Base-by-base conservation (phyloP, 1,140 invertebrate genomes). In the Portunus trituberculatus region DNA sequence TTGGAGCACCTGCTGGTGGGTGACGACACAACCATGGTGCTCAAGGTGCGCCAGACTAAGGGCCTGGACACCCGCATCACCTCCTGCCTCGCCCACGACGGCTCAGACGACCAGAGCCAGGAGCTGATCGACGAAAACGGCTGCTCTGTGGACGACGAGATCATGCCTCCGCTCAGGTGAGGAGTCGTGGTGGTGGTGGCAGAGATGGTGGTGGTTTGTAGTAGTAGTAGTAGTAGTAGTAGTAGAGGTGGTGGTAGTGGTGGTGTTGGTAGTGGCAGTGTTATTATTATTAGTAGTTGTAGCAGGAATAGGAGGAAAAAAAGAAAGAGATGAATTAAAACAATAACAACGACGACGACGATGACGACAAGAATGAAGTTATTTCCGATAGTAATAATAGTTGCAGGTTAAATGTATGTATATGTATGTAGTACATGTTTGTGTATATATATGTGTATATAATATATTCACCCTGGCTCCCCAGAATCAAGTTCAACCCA, bases 61-160 rank as follows among this genome's bases (percentile, higher is more conserved):
- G 93, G 94, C 45, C 98, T 98, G n/a, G 98, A 98, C 76, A 97
- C 98, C 52, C 97, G 97, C 95, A 97, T 98, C 84, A 98, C 98
- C 0, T 98, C 98, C 95, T 98, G 98, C 96, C 96, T 98, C 2
- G 98, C 98, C 0, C 98, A 98, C 96, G 98, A 98, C 96, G 98
- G 98, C 10, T 96, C 98, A 0, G 98, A 98, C 7, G 98, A 98
- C 95, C 97, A 98, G 0, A 98, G 98, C 10, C 98, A 98, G 96
- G 97, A 97, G 94, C 97, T 98, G 20, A 97, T 98, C 2, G 98
- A 98, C 96, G 97, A 98, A 92, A 97, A 97, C 28, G 98, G 98
- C 82, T 98, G 98, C 97, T 98, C 98, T 12, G 97, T 98, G 16
- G 98, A 98, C 96, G 97, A 98, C 94, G 97, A 97, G 84, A 97